Evolutionary conservation across 1,140 invertebrate species (phyloP).

Genomic region (Apis laboriosa): DNA sequence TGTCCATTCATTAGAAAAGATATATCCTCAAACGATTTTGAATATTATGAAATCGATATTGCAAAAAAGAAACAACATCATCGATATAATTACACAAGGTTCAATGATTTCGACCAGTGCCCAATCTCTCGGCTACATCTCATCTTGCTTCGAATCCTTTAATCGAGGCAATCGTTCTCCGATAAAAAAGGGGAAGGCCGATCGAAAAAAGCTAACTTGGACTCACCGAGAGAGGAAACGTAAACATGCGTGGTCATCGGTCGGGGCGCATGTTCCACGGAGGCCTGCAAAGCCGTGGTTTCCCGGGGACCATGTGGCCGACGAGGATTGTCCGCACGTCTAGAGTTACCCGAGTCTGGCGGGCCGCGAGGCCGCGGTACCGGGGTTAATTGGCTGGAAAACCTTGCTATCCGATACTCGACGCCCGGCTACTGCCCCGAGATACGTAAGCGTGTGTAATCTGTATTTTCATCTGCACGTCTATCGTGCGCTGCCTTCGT

Average conservation of each 20-base stretch:
- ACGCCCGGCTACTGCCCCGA: constrained; percentile 72
- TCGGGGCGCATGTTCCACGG: constrained; percentile 1
- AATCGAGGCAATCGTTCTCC: not conserved
- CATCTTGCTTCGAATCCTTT: too few species aligned
- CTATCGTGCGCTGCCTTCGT: constrained; percentile 20
- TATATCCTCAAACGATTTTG: too few species aligned
- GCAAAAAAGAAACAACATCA: too few species aligned
- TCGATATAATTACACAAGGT: too few species aligned
- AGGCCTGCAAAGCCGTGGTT: constrained; percentile 9
- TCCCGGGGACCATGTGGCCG: constrained; percentile 58
- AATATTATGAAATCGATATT: too few species aligned
- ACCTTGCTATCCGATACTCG: constrained; percentile 78
- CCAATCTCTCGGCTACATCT: too few species aligned
- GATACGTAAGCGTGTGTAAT: constrained; percentile 73
- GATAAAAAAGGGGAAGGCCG: not conserved
- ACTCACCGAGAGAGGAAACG: not conserved
- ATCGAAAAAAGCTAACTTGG: too few species aligned
- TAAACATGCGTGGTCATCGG: constrained; percentile 20
- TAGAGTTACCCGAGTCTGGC: constrained; percentile 73
- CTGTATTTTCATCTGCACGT: constrained; percentile 72
- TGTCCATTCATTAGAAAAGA: too few species aligned
- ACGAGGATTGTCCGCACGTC: constrained; percentile 67
- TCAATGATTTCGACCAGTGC: too few species aligned
- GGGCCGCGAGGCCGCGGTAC: constrained; percentile 58
- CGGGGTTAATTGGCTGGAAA: constrained; percentile 79